Evolutionary conservation across 1,140 invertebrate genomes (phyloP).

Genomic region (Drosophila tristis): DNA sequence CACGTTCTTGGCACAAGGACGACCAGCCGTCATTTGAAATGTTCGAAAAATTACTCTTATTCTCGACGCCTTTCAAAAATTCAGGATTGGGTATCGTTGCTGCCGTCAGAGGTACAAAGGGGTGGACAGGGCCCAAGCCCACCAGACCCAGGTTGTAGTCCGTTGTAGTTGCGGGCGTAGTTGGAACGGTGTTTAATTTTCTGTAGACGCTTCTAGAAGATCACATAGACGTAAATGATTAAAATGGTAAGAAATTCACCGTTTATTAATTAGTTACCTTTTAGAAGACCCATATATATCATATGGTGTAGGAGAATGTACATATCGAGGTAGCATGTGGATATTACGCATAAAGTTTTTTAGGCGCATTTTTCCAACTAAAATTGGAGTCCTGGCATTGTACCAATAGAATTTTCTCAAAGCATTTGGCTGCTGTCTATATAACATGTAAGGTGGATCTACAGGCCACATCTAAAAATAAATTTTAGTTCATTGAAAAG

Average conservation of each 20-base stretch:
- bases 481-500: background rate
- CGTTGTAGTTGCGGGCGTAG: constrained; percentile 17
- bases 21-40: constrained; percentile 19
- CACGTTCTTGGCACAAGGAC: constrained; percentile 22
- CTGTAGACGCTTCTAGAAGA: constrained; percentile 25
- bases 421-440: constrained; percentile 45
- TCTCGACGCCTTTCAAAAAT: constrained; percentile 10
- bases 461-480: constrained; percentile 41
- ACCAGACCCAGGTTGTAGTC: background rate
- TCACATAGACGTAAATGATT: background rate
- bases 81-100: constrained; percentile 23
- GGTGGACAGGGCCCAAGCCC: constrained; percentile 5
- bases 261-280: constrained; percentile 15
- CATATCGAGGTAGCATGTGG: constrained; percentile 42
- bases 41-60: constrained; percentile 22
- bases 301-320: constrained; percentile 18
- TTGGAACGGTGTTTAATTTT: constrained; percentile 16
- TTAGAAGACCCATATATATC: constrained; percentile 21
- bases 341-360: constrained; percentile 42
- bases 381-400: constrained; percentile 31
- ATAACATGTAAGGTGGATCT: constrained; percentile 38
- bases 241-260: background rate
- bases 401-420: constrained; percentile 55
- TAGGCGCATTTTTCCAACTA: constrained; percentile 43
- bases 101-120: constrained; percentile 30